Evolutionary conservation across 2,888 invertebrate species (phyloP).

Genomic region (Pediacus dermestoides): DNA sequence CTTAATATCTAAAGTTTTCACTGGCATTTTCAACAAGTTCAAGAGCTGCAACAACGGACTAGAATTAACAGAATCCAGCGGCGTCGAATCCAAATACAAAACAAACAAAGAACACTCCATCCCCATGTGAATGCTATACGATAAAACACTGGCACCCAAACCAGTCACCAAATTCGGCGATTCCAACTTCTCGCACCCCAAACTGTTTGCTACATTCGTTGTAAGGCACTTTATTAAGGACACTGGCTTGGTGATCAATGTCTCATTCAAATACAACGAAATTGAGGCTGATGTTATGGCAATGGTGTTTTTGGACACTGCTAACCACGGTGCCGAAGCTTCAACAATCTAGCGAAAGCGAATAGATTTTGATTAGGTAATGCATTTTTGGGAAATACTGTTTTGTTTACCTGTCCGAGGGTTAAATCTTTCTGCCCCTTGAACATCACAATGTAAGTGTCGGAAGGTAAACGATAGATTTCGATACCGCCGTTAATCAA

Average conservation of each 20-base stretch:
- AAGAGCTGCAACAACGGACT: slow-evolving; percentile 36
- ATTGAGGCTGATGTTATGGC: slow-evolving; percentile 38
- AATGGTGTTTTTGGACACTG: slow-evolving; percentile 34
- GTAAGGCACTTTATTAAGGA: slow-evolving; percentile 36
- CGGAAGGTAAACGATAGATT: slow-evolving; percentile 22
- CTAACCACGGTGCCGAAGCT: slow-evolving; percentile 36
- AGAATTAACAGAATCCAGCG: slow-evolving; percentile 43
- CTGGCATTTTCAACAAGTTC: slow-evolving; percentile 24
- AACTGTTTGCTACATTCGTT: slow-evolving; percentile 24
- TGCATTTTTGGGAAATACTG: neutral
- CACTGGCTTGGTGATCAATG: slow-evolving; percentile 25
- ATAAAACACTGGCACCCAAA: slow-evolving; percentile 41
- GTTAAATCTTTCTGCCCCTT: slow-evolving; percentile 24
- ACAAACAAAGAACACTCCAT: slow-evolving; percentile 39
- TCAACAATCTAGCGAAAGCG: slow-evolving; percentile 43
- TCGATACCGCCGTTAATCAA: slow-evolving; percentile 25
- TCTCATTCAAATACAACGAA: slow-evolving; percentile 36
- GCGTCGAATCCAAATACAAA: slow-evolving; percentile 39
- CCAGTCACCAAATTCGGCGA: slow-evolving; percentile 45
- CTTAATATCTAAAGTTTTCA: slow-evolving; percentile 21
- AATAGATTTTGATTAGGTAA: slow-evolving; percentile 13
- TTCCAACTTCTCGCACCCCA: slow-evolving; percentile 35
- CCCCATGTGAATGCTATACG: slow-evolving; percentile 37
- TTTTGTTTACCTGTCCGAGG: slow-evolving; percentile 32
- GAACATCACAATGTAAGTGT: slow-evolving; percentile 28